These are phyloP conservation scores for Melanostoma mellinum DNA, from an alignment of 2,888 invertebrate species.

Conservation along the genomic window DNA sequence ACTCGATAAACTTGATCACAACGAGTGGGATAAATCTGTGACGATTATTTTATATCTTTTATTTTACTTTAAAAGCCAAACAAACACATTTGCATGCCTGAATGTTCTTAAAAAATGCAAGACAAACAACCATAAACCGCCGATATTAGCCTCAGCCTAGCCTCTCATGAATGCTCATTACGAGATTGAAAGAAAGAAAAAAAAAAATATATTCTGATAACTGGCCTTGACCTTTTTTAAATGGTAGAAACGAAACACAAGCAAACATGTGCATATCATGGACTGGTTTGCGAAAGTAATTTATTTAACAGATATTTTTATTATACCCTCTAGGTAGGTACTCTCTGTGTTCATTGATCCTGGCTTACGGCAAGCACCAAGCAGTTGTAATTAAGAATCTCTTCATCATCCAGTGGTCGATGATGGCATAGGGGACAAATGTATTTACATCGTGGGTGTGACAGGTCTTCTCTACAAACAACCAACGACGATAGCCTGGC, in stretches of 20 bases:
- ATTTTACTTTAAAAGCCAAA: constrained; percentile 7
- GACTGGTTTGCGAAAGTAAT: constrained; percentile 36
- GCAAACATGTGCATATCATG: constrained; percentile 12
- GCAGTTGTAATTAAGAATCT: too few relatives aligned
- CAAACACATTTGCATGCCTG: constrained; percentile 26
- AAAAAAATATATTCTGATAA: not conserved
- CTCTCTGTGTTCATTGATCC: constrained; percentile 41
- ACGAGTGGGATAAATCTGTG: not conserved
- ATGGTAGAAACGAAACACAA: constrained; percentile 19
- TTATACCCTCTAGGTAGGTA: not conserved
- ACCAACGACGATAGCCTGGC: not conserved
- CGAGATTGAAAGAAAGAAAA: not conserved
- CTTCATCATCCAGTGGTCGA: not conserved
- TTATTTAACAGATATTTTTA: constrained; percentile 9
- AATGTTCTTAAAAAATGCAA: constrained; percentile 37
- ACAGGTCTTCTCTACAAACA: not conserved
- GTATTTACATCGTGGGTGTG: constrained; percentile 18
- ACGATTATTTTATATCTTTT: not conserved
- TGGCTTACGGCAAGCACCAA: not conserved
- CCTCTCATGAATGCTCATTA: not conserved
- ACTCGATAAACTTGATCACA: constrained; percentile 33
- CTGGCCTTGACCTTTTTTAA: constrained; percentile 51
- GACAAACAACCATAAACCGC: constrained; percentile 15
- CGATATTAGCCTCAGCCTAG: not conserved
- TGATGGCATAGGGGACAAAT: constrained; percentile 6